These are phyloP conservation scores for Glandiceps talaboti DNA, from an alignment of 53 echinoderm and acorn worm species.

Conservation along the genomic window DNA sequence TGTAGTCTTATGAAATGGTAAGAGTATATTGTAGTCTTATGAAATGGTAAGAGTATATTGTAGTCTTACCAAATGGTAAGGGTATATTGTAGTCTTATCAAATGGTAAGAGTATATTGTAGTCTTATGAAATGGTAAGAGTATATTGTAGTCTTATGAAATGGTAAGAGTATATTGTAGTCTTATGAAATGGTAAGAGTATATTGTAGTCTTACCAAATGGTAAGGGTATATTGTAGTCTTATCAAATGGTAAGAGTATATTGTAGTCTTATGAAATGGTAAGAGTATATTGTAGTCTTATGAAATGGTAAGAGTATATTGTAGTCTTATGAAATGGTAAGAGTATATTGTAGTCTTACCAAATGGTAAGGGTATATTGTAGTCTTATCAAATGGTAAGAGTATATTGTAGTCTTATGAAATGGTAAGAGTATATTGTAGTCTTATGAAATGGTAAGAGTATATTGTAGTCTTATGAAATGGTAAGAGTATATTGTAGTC, in stretches of 20 bases:
- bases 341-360: constrained; percentile 50
- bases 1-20: constrained; percentile 52
- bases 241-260: constrained; percentile 47
- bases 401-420: constrained; percentile 61
- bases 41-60: constrained; percentile 46
- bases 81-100: constrained; percentile 59
- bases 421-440: constrained; percentile 34
- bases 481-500: constrained; percentile 27
- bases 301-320: constrained; percentile 46
- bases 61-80: constrained; percentile 44
- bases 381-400: constrained; percentile 45
- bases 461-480: constrained; percentile 74
- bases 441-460: constrained; percentile 42
- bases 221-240: constrained; percentile 28
- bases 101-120: constrained; percentile 32
- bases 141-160: constrained; percentile 67
- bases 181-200: constrained; percentile 46
- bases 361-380: constrained; percentile 37
- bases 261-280: constrained; percentile 59
- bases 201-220: constrained; percentile 66
- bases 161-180: constrained; percentile 31
- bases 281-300: constrained; percentile 43
- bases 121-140: constrained; percentile 45
- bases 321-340: constrained; percentile 46
- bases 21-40: constrained; percentile 44